These are phyloP conservation scores for Lasioglossum lativentre DNA, from an alignment of 2,888 invertebrate species.

Conservation along the genomic window DNA sequence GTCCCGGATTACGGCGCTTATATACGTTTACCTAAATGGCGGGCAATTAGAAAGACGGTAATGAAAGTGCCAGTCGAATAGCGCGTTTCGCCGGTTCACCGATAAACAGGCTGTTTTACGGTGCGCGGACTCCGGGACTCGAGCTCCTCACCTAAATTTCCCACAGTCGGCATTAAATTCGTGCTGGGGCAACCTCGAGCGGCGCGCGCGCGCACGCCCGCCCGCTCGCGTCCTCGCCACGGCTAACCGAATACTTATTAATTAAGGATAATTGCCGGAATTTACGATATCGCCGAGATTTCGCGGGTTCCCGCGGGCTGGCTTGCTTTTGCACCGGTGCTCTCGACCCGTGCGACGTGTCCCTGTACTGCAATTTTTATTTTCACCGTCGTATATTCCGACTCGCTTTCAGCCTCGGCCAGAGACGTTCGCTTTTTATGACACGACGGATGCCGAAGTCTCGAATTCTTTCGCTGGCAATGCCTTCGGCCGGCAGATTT, in stretches of 20 bases:
- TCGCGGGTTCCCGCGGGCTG: slow-evolving; percentile 25
- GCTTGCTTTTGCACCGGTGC: neutral
- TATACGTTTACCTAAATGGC: slow-evolving; percentile 77
- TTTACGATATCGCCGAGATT: slow-evolving; percentile 79
- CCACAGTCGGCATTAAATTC: slow-evolving; percentile 76
- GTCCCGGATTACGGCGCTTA: slow-evolving; percentile 68
- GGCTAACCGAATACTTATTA: slow-evolving; percentile 80
- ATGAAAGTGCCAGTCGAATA: slow-evolving; percentile 82
- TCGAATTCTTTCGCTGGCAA: neutral
- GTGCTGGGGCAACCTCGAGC: slow-evolving; percentile 54
- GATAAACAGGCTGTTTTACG: slow-evolving; percentile 80
- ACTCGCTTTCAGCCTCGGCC: neutral
- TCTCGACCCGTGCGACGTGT: slow-evolving; percentile 1
- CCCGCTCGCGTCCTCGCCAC: slow-evolving; percentile 49
- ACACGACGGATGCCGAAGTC: neutral
- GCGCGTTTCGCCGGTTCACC: slow-evolving; percentile 76
- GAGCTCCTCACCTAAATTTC: slow-evolving; percentile 79
- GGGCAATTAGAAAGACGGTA: slow-evolving; percentile 83
- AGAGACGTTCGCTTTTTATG: neutral
- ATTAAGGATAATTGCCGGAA: slow-evolving; percentile 81
- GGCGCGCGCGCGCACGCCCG: slow-evolving; percentile 25
- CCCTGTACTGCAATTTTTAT: slow-evolving; percentile 12
- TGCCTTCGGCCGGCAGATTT: neutral
- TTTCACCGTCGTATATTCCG: neutral
- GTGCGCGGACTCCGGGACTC: slow-evolving; percentile 67